Base-by-base conservation (phyloP, 2,113 vertebrate genomes). In the Dryoscopus gambensis region DNA sequence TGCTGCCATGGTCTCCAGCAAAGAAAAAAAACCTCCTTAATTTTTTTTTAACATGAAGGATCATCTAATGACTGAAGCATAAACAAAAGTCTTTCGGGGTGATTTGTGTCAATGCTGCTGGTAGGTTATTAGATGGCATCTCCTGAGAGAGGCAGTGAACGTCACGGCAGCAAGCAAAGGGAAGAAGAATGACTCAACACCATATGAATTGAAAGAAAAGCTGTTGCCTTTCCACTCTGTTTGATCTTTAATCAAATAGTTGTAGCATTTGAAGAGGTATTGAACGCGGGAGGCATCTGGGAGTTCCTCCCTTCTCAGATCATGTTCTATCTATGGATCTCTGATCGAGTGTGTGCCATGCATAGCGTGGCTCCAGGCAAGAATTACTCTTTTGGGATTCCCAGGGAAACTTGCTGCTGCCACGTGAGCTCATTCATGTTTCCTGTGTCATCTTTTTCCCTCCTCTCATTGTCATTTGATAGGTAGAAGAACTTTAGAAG, bases 211-310 rank as follows among this genome's bases (percentile, higher is more conserved):
- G 60, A 57, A 86, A 89, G 71, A 35, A 78, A 78, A 91, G 55
- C 79, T 63, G 49, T 70, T 84, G 69, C 68, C 71, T 80, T 69
- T 87, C 53, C 22, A 8, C 50, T 87, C 75, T 64, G 57, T 94
- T 90, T 95, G 77, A 94, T 94, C 87, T 92, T 85, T 74, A 84
- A 86, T 89, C 92, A 85, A 89, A 69, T 47, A 39, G 14, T 40
- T 50, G 49, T 23, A 70, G 55, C 0, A 4, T 93, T 90, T 89
- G 86, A 89, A 93, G 93, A 80, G 73, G 55, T 30, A 42, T 44
- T 0, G 19, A 87, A 16, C 2, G 1, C 0, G 1, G 22, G 87
- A 87, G 84, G 82, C 88, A 47, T 91, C 83, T 91, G 95, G 90
- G 65, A 80, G 73, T 89, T 83, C 46, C 60, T 91, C 90, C 74